Conservation (phyloP, 2,888 invertebrate species). For the Drosophila melanocephala region DNA sequence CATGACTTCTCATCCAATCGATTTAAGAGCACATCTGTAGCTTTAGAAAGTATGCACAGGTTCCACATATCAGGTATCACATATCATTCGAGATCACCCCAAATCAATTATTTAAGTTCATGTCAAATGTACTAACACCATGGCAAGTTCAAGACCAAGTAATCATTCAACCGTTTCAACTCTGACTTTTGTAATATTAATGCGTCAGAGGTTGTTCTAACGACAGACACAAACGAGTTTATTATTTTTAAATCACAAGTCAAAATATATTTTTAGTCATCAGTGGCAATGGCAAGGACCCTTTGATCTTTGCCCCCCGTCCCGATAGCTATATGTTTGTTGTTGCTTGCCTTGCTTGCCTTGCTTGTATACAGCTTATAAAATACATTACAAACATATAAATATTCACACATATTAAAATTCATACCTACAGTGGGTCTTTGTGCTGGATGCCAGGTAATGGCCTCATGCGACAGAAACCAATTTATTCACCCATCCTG, state of each 20-base stretch:
- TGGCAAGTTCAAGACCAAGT: neutral
- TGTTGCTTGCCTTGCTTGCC: conserved; percentile 24
- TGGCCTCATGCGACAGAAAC: conserved; percentile 75
- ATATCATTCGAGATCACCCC: neutral
- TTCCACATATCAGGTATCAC: neutral
- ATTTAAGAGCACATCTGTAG: neutral
- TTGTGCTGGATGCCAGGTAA: conserved; percentile 61
- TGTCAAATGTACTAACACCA: neutral
- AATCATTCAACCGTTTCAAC: neutral
- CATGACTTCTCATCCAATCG: neutral
- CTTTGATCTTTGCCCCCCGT: conserved; percentile 46
- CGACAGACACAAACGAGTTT: conserved; percentile 6
- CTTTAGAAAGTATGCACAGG: neutral
- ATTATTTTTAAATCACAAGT: conserved; percentile 22
- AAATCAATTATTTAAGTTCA: neutral
- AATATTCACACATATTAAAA: conserved; percentile 76
- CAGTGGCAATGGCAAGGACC: conserved; percentile 19
- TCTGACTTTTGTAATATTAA: conserved; percentile 9
- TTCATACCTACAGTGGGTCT: conserved; percentile 52
- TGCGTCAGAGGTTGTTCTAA: neutral
- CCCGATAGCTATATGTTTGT: conserved; percentile 3
- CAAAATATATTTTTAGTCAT: conserved; percentile 11
- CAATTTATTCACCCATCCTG: conserved; percentile 77
- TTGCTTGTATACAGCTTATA: conserved; percentile 48
- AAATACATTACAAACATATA: conserved; percentile 56